Evolutionary conservation across 2,797 vertebrate genomes (phyloP).

Genomic region (Acanthornis magna): DNA sequence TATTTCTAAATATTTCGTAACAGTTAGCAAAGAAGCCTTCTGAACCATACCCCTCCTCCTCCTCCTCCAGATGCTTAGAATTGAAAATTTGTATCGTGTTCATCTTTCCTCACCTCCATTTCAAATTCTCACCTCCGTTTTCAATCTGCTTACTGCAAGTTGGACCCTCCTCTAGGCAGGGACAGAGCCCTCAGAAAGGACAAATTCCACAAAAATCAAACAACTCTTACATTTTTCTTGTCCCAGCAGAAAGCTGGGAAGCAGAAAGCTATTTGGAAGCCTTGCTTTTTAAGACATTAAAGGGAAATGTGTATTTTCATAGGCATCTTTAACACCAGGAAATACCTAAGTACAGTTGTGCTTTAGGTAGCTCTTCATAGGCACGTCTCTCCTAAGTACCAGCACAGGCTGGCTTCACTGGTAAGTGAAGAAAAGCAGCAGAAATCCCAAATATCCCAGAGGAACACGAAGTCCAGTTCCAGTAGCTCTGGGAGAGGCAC

Average conservation of each 20-base stretch:
- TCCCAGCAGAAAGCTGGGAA: neutral
- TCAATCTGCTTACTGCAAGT: neutral
- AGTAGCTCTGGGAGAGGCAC: neutral
- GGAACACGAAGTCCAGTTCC: fast-evolving
- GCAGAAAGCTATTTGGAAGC: neutral
- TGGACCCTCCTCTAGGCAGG: neutral
- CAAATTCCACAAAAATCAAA: neutral
- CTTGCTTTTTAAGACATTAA: neutral
- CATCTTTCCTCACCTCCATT: neutral
- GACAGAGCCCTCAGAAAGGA: neutral
- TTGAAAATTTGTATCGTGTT: neutral
- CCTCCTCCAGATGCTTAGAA: neutral
- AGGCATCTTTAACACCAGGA: neutral
- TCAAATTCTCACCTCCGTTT: neutral
- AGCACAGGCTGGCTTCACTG: neutral
- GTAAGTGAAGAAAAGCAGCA: fast-evolving
- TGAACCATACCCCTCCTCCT: fast-evolving
- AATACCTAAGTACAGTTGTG: neutral
- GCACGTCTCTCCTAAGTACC: fast-evolving
- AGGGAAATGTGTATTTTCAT: neutral
- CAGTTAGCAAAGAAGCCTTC: neutral
- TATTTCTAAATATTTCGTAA: neutral
- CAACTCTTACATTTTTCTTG: neutral
- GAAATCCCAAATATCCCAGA: neutral
- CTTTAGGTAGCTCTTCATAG: neutral